Evolutionary conservation across 2,888 invertebrate genomes (phyloP).

Genomic region (Andrena bicolor): DNA sequence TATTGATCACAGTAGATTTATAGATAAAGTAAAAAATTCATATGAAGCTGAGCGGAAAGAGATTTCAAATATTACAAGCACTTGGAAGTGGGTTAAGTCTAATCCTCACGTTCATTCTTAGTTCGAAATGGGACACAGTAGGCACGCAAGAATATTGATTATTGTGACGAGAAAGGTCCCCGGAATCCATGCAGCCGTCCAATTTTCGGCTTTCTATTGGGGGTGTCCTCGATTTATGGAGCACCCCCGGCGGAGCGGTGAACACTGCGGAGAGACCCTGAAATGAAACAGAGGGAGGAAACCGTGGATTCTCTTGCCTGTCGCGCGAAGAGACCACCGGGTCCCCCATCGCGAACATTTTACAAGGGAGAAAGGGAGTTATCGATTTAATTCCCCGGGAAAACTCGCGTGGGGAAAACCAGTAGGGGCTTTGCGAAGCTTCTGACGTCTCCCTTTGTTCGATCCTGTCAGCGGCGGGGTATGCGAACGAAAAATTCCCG

Average conservation of each 20-base stretch:
- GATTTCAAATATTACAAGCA: too few relatives aligned
- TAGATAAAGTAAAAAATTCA: too few relatives aligned
- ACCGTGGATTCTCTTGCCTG: conserved; percentile 13
- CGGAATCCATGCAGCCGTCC: not conserved
- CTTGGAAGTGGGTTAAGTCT: too few relatives aligned
- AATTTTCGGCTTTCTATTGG: conserved; percentile 5
- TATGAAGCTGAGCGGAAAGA: too few relatives aligned
- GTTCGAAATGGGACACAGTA: too few relatives aligned
- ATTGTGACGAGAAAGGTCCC: not conserved
- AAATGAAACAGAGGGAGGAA: conserved; percentile 14
- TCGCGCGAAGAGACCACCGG: conserved; percentile 27
- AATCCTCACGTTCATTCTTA: too few relatives aligned
- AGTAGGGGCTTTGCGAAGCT: conserved; percentile 41
- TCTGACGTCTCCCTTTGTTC: conserved; percentile 58
- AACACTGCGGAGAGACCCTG: not conserved
- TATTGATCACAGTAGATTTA: too few relatives aligned
- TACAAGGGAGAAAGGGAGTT: conserved; percentile 78
- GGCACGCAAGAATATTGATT: not conserved
- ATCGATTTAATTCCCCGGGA: conserved; percentile 84
- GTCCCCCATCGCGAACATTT: conserved; percentile 73
- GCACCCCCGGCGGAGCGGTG: not conserved
- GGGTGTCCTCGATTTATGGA: conserved; percentile 27
- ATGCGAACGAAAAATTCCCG: conserved; percentile 11
- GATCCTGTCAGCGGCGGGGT: conserved; percentile 1
- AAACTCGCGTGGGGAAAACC: conserved; percentile 75